These are phyloP conservation scores for Penaeus monodon DNA, from an alignment of 2,888 invertebrate species.

Conservation along the genomic window DNA sequence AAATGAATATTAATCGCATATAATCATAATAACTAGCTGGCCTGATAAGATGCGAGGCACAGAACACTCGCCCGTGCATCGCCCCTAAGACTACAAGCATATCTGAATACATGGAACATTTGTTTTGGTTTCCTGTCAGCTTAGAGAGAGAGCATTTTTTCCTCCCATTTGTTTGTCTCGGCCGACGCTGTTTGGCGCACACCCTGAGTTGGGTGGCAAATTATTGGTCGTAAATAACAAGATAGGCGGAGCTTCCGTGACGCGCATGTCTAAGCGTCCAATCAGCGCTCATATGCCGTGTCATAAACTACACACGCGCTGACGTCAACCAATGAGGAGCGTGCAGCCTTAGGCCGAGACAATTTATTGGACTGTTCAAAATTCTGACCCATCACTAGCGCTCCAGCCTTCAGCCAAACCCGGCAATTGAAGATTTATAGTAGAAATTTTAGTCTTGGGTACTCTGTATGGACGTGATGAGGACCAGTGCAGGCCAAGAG, in stretches of 20 bases:
- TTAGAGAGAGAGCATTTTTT: slow-evolving; percentile 35
- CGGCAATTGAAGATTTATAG: slow-evolving; percentile 54
- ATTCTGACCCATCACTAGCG: slow-evolving; percentile 44
- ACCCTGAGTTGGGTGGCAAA: slow-evolving; percentile 50
- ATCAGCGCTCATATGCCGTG: slow-evolving; percentile 31
- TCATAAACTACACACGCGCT: slow-evolving; percentile 49
- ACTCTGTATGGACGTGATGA: slow-evolving; percentile 27
- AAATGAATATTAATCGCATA: neutral
- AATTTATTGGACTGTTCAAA: slow-evolving; percentile 54
- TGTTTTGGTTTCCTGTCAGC: slow-evolving; percentile 41
- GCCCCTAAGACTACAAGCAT: slow-evolving; percentile 32
- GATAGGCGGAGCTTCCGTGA: slow-evolving; percentile 45
- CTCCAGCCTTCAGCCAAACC: slow-evolving; percentile 42
- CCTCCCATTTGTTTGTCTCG: slow-evolving; percentile 51
- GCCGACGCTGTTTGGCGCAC: slow-evolving; percentile 51
- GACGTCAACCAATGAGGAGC: slow-evolving; percentile 44
- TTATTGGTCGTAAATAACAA: slow-evolving; percentile 58
- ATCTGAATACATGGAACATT: slow-evolving; percentile 34
- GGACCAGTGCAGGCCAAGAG: slow-evolving; percentile 10
- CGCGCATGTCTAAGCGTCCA: slow-evolving; percentile 52
- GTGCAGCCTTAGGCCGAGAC: slow-evolving; percentile 31
- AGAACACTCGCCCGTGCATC: slow-evolving; percentile 31
- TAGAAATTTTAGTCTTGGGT: slow-evolving; percentile 34
- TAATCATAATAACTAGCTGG: slow-evolving; percentile 17
- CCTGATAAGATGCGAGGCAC: slow-evolving; percentile 4